These are phyloP conservation scores for Anodontia alba DNA, from an alignment of 2,888 invertebrate genomes.

Conservation along the genomic window DNA sequence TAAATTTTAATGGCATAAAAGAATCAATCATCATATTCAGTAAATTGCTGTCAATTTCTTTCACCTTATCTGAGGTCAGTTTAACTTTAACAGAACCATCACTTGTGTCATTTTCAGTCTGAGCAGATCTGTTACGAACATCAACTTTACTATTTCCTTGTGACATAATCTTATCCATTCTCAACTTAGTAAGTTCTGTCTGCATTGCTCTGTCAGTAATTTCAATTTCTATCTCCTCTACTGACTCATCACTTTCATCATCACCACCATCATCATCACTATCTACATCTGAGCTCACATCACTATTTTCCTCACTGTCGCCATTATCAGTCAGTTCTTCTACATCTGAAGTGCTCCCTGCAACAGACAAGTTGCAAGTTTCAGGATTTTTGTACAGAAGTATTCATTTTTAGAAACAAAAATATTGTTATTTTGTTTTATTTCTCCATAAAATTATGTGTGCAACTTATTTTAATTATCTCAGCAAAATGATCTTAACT, in stretches of 20 bases:
- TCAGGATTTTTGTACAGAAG: too few relatives aligned
- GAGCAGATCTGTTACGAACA: conserved; percentile 22
- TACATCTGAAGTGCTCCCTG: conserved; percentile 47
- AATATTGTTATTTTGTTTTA: too few relatives aligned
- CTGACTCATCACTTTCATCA: conserved; percentile 46
- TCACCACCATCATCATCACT: conserved; percentile 45
- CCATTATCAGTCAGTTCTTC: conserved; percentile 15
- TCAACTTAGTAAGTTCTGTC: conserved; percentile 48
- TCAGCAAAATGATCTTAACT: too few relatives aligned
- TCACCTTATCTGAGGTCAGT: conserved; percentile 46
- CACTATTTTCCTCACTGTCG: conserved; percentile 37
- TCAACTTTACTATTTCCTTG: not conserved
- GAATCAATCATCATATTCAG: conserved; percentile 55
- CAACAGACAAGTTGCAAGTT: conserved; percentile 30
- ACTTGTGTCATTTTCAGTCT: conserved; percentile 42
- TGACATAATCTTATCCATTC: conserved; percentile 32
- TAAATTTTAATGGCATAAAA: conserved; percentile 50
- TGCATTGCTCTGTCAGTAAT: conserved; percentile 55
- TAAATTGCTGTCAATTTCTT: conserved; percentile 51
- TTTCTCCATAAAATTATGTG: too few relatives aligned
- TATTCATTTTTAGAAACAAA: too few relatives aligned
- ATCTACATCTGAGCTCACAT: conserved; percentile 14
- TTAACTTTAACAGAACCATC: conserved; percentile 23
- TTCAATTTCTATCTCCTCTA: conserved; percentile 51
- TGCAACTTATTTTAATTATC: too few relatives aligned